Percentiles rank a stretch among this genome's conserved stretches.
Evolutionary conservation across 2,888 invertebrate genomes (phyloP).

Genomic region (Chaitophorus viminalis): DNA sequence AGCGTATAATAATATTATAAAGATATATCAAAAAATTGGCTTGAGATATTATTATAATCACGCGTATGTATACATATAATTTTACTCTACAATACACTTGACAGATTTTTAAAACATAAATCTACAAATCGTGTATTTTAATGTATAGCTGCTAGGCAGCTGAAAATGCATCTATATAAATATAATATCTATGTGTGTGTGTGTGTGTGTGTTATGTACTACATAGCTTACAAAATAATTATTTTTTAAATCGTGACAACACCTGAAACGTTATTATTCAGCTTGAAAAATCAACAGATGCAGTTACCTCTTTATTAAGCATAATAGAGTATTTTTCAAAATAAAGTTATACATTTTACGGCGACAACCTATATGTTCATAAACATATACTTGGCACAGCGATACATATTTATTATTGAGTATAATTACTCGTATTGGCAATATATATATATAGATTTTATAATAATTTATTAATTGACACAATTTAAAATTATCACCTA

Average conservation of each 20-base stretch:
- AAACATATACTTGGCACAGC: background rate
- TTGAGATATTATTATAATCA: conserved; percentile 8
- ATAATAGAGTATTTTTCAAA: background rate
- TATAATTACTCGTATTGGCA: background rate
- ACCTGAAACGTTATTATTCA: conserved; percentile 30
- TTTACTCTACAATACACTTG: conserved; percentile 24
- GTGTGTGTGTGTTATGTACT: too few relatives aligned
- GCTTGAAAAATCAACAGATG: conserved; percentile 11
- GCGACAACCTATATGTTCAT: conserved; percentile 9
- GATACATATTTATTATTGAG: background rate
- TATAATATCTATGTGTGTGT: background rate
- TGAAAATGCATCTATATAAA: background rate
- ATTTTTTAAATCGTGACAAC: conserved; percentile 30
- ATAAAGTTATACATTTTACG: conserved; percentile 24
- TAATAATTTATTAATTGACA: background rate
- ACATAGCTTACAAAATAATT: conserved; percentile 40
- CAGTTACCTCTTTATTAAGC: conserved; percentile 21
- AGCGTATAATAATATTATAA: background rate
- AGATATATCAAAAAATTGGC: background rate
- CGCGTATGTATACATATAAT: conserved; percentile 6
- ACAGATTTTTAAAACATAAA: conserved; percentile 54
- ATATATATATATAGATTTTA: background rate
- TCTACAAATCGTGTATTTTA: conserved; percentile 29
- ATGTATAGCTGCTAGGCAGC: conserved; percentile 8
- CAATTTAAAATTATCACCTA: background rate